Percentiles rank a stretch among this genome's conserved stretches.
These are phyloP conservation scores for Calosoma granatense DNA, from an alignment of 1,140 invertebrate species.

Conservation along the genomic window DNA sequence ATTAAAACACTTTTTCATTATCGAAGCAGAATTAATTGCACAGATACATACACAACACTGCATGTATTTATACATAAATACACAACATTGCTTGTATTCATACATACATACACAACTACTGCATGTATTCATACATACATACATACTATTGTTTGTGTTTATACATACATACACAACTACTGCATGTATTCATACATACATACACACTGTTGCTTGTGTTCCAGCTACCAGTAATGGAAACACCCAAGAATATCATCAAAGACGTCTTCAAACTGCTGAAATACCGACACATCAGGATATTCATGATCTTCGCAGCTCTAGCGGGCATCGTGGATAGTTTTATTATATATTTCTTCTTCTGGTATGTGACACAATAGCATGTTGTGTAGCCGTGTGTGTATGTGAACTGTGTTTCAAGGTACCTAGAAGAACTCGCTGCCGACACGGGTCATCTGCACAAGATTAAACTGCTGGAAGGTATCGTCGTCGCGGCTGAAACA, in stretches of 20 bases:
- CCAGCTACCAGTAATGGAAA: constrained; percentile 53
- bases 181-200: background rate
- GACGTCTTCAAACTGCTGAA: constrained; percentile 47
- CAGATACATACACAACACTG: background rate
- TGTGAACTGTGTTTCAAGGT: constrained; percentile 43
- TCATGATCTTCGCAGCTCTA: constrained; percentile 56
- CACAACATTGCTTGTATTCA: background rate
- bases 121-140: background rate
- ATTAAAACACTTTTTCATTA: too few relatives aligned
- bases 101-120: background rate
- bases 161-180: background rate
- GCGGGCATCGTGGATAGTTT: constrained; percentile 66
- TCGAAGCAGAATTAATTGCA: constrained; percentile 11
- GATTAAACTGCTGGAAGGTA: constrained; percentile 65
- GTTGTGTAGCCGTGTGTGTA: background rate
- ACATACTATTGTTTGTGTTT: background rate
- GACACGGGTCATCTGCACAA: constrained; percentile 44
- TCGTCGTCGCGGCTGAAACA: constrained; percentile 62
- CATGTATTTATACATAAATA: background rate
- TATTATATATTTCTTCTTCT: constrained; percentile 69
- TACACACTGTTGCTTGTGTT: constrained; percentile 22
- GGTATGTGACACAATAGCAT: constrained; percentile 45
- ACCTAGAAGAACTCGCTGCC: constrained; percentile 59
- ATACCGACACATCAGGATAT: constrained; percentile 49
- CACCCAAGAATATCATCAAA: constrained; percentile 51